Conservation (phyloP, 2,113 vertebrate species). For the Microcebus lehilahytsara region DNA sequence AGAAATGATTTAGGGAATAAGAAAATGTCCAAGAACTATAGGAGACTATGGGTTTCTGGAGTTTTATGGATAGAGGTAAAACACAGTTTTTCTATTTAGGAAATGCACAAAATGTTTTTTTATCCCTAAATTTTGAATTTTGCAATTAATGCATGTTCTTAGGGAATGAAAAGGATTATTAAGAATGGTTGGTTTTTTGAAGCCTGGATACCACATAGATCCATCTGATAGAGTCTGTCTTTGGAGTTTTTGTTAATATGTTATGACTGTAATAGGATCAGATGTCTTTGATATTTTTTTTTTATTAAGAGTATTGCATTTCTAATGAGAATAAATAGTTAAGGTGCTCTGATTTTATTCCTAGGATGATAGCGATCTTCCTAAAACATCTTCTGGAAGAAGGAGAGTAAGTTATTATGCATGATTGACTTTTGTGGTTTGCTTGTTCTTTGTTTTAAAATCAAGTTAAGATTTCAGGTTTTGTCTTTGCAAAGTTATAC, state of each 20-base stretch:
- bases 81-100: not conserved
- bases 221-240: not conserved
- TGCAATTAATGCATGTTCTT: not conserved
- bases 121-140: not conserved
- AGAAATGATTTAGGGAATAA: too few species aligned
- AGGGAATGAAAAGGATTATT: not conserved
- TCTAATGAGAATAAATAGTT: slow-evolving; percentile 1
- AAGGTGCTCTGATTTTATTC: slow-evolving; percentile 66
- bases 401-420: slow-evolving; percentile 83
- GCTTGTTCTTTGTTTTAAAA: slow-evolving; percentile 39
- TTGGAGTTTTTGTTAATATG: not conserved
- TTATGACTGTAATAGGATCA: not conserved
- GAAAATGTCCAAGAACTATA: not conserved
- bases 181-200: not conserved
- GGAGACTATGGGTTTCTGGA: not conserved
- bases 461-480: not conserved
- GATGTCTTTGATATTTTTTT: not conserved
- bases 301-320: not conserved
- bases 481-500: not conserved
- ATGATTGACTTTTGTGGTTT: not conserved
- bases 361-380: slow-evolving; percentile 88
- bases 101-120: not conserved
- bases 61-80: not conserved
- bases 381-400: slow-evolving; percentile 90
- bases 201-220: not conserved